These are phyloP conservation scores for Camarhynchus parvulus DNA, from an alignment of 2,113 vertebrate genomes.

Conservation along the genomic window DNA sequence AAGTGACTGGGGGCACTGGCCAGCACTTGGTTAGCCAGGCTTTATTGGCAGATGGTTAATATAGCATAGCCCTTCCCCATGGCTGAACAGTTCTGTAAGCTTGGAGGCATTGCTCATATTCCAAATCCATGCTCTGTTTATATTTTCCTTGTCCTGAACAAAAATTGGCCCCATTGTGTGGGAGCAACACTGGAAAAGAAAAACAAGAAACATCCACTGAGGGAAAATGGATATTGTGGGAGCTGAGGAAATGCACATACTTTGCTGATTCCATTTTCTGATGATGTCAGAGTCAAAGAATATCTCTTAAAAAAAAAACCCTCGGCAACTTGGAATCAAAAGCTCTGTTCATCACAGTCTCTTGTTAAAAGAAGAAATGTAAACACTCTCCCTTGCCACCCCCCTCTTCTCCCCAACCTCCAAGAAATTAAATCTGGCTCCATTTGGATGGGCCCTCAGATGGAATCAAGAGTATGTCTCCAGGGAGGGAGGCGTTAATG, in stretches of 20 bases:
- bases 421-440: constrained; percentile 74
- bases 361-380: constrained; percentile 77
- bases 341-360: constrained; percentile 64
- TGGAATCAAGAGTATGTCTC: constrained; percentile 67
- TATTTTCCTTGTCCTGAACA: constrained; percentile 82
- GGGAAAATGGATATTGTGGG: constrained; percentile 80
- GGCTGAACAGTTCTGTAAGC: constrained; percentile 13
- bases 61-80: background rate
- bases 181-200: constrained; percentile 83
- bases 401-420: background rate
- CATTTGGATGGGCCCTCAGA: constrained; percentile 53
- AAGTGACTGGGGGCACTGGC: background rate
- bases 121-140: constrained; percentile 75
- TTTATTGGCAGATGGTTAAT: background rate
- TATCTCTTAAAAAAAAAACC: constrained; percentile 60
- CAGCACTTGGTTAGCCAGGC: background rate
- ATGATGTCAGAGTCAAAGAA: constrained; percentile 79
- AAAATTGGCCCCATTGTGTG: constrained; percentile 86
- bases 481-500: constrained; percentile 64
- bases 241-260: constrained; percentile 76
- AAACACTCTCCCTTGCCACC: constrained; percentile 62
- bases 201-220: constrained; percentile 78
- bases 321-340: constrained; percentile 44
- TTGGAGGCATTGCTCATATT: constrained; percentile 61
- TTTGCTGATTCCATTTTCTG: constrained; percentile 75